These are phyloP conservation scores for Merops nubicus DNA, from an alignment of 2,113 vertebrate genomes.

Conservation along the genomic window DNA sequence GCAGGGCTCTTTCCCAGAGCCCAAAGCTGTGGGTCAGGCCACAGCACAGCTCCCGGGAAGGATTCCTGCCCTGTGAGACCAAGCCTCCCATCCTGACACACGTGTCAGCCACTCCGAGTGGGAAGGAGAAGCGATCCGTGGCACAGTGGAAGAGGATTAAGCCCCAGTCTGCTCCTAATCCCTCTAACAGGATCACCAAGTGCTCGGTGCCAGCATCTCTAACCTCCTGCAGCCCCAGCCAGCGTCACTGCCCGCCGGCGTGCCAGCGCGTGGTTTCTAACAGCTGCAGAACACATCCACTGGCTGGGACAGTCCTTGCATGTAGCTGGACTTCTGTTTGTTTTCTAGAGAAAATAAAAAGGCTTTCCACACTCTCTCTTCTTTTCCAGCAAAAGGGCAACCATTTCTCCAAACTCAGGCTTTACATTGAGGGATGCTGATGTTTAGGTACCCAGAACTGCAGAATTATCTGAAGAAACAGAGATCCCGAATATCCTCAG, in stretches of 20 bases:
- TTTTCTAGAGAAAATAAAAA: background rate
- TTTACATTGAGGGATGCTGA: background rate
- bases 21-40: background rate
- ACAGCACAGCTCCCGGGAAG: background rate
- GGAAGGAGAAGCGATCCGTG: background rate
- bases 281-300: background rate
- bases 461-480: background rate
- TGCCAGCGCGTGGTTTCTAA: background rate
- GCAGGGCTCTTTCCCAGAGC: background rate
- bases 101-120: fast-evolving
- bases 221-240: background rate
- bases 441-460: background rate
- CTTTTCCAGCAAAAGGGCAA: background rate
- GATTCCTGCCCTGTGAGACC: background rate
- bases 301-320: background rate
- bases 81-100: background rate
- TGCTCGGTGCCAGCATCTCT: background rate
- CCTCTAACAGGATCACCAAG: slow-evolving; percentile 42
- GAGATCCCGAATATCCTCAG: background rate
- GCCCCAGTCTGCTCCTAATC: slow-evolving; percentile 39
- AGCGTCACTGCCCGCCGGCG: background rate
- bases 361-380: background rate
- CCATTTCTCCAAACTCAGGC: background rate
- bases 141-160: background rate
- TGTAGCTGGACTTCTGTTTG: background rate